Percentiles rank a stretch among this genome's conserved stretches.
These are phyloP conservation scores for Jaculus jaculus DNA, from an alignment of 2,113 vertebrate genomes.

Conservation along the genomic window DNA sequence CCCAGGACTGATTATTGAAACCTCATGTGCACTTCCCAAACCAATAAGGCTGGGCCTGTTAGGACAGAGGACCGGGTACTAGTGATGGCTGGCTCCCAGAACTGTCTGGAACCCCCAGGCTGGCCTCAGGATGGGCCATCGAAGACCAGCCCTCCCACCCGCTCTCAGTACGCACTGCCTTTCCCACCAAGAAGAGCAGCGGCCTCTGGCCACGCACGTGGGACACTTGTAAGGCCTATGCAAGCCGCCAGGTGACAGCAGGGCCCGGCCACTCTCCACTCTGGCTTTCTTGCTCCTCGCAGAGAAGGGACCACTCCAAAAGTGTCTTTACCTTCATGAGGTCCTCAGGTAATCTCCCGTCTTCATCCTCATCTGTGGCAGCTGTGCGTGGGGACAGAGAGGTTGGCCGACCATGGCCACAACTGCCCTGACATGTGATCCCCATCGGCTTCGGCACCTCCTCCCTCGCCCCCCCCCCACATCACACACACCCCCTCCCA, in stretches of 20 bases:
- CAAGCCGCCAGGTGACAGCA: not conserved
- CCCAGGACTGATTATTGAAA: constrained; percentile 60
- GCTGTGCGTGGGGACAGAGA: constrained; percentile 32
- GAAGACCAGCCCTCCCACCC: not conserved
- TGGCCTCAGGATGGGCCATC: not conserved
- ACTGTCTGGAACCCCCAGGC: not conserved
- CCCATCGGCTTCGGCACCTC: not conserved
- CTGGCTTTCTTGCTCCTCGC: not conserved
- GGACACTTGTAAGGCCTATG: not conserved
- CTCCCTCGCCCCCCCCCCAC: too few species aligned
- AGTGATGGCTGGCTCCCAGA: constrained; percentile 49
- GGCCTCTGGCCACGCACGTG: too few species aligned
- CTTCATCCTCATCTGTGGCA: constrained; percentile 78
- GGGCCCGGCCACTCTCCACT: not conserved
- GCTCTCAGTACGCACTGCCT: not conserved
- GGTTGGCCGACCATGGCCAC: not conserved
- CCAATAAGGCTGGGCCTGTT: constrained; percentile 27
- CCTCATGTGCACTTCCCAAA: constrained; percentile 52
- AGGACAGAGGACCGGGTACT: not conserved
- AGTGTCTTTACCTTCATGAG: constrained; percentile 76
- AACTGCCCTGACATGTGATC: not conserved
- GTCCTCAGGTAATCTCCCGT: constrained; percentile 75
- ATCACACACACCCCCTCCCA: not conserved
- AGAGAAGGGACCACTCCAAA: not conserved
- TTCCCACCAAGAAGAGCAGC: not conserved